phyloP scores from a whole-genome alignment of 2,888 invertebrate genomes.

The Tinea semifulvella region DNA sequence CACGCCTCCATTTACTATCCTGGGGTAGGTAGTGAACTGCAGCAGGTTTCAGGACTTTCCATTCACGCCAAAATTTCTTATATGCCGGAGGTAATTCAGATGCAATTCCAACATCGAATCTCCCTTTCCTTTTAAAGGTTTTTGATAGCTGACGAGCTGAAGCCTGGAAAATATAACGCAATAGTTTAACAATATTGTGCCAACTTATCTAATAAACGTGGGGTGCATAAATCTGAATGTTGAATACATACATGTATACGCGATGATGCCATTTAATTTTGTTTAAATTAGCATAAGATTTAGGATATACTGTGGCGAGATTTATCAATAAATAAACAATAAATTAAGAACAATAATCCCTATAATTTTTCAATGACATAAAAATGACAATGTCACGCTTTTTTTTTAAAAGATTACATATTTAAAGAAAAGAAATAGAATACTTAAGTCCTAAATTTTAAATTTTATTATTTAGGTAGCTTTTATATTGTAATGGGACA shows the following conservation, averaged over 20 bases:
- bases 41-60: constrained; percentile 73
- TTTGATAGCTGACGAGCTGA: constrained; percentile 55
- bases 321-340: constrained; percentile 8
- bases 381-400: constrained; percentile 3
- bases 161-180: constrained; percentile 35
- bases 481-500: too few species aligned
- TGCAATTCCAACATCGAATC: constrained; percentile 74
- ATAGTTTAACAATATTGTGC: neutral
- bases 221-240: neutral
- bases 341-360: neutral
- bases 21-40: constrained; percentile 77
- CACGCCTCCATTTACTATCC: constrained; percentile 75
- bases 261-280: constrained; percentile 18
- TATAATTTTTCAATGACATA: constrained; percentile 2
- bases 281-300: constrained; percentile 4
- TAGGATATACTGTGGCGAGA: neutral
- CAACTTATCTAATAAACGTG: constrained; percentile 12
- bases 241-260: constrained; percentile 22
- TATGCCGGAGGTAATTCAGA: constrained; percentile 80
- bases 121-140: constrained; percentile 52
- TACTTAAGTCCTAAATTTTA: too few species aligned
- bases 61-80: constrained; percentile 87
- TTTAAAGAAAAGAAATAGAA: too few species aligned
- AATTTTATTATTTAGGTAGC: too few species aligned
- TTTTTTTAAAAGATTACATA: too few species aligned